A percentile compares a stretch with the other conserved stretches of the same genome.
These are phyloP conservation scores for Altica lythri DNA, from an alignment of 2,888 invertebrate genomes.

Conservation along the genomic window DNA sequence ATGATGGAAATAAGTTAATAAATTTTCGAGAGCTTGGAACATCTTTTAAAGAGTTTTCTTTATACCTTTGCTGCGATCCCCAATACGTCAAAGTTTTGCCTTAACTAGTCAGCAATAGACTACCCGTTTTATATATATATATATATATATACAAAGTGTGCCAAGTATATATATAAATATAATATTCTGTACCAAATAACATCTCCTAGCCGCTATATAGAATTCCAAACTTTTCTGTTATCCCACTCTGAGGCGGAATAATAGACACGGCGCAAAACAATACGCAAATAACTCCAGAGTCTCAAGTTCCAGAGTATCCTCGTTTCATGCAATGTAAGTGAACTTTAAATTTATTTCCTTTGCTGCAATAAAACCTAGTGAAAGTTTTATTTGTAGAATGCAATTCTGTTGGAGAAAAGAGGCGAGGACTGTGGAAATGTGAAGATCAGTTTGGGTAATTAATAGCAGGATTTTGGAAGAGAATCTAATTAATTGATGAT, in stretches of 20 bases:
- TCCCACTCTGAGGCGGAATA: conserved; percentile 13
- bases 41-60: too few relatives aligned
- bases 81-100: too few relatives aligned
- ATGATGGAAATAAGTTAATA: too few relatives aligned
- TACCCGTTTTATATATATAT: too few relatives aligned
- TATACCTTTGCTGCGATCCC: too few relatives aligned
- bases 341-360: conserved; percentile 25
- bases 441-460: conserved; percentile 10
- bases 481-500: conserved; percentile 9
- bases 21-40: too few relatives aligned
- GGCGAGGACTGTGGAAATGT: conserved; percentile 3
- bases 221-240: conserved; percentile 5
- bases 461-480: conserved; percentile 13
- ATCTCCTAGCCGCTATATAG: background rate
- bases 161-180: too few relatives aligned
- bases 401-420: conserved; percentile 6
- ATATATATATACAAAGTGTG: too few relatives aligned
- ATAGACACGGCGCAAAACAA: conserved; percentile 19
- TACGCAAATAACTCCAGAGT: conserved; percentile 23
- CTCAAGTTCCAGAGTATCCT: conserved; percentile 14
- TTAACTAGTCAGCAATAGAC: too few relatives aligned
- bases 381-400: conserved; percentile 22
- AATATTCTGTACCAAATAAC: too few relatives aligned
- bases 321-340: conserved; percentile 20
- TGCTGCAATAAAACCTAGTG: conserved; percentile 20